Evolutionary conservation across 2,797 vertebrate genomes (phyloP), one percentile per base, ranked within the genome.

Genomic region (Valencia hispanica): DNA sequence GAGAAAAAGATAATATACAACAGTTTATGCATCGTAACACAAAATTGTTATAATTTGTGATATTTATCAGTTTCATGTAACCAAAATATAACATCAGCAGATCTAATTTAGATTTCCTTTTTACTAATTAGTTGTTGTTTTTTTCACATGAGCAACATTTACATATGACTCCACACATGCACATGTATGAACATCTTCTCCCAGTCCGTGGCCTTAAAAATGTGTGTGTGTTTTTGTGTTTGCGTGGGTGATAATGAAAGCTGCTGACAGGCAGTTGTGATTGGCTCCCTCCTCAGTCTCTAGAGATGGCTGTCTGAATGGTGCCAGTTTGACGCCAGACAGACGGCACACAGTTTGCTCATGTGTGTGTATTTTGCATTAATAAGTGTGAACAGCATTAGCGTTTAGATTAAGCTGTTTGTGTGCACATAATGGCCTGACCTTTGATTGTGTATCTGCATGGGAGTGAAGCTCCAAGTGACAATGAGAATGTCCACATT

Each of bases 311-410:
- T 36, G 87, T 79, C 91, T 90, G 71, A 86, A 87, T 55, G 90
- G 92, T 91, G 90, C 89, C 92, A 91, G 90, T 61, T 69, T 86
- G 92, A 93, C 89, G 89, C 88, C 94, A 90, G 89, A 86, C 90
- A 87, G 88, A 76, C 88, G 57, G 86, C 78, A 81, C 78, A 53
- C 72, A 59, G 36, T 87, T 76, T 83, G 82, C 81, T n/a, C 32
- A 20, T 71, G 77, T 71, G 75, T 72, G 74, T 80, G 68, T 51
- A 66, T 80, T 55, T 74, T 55, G 51, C 39, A 68, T 59, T 30
- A 70, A 43, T 68, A n/a, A 63, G 20, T 82, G 43, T 50, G 75
- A 63, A 41, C 25, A 74, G 73, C 39, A 15, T 81, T 76, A 74
- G 22, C 43, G 77, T 57, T 34, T 39, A 59, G 70, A 79, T 73